Evolutionary conservation across 2,113 vertebrate species (phyloP), one percentile per base, ranked within the genome.

Genomic region (Isurus oxyrinchus): DNA sequence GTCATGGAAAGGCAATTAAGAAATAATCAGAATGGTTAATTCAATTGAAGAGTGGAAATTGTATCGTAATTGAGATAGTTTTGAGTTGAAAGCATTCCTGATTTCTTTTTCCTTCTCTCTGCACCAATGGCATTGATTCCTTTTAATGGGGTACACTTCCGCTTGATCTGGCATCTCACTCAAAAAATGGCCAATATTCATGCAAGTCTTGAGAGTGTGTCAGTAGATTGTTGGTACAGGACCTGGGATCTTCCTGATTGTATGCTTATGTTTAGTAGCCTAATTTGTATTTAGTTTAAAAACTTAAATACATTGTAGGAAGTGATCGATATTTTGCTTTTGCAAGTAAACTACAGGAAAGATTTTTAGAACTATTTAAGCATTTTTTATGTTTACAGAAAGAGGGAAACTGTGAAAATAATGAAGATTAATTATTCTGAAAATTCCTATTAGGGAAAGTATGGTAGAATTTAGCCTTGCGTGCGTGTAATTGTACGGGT

Each of bases 11-110:
- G 63, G 44, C 94, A 95, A 95, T 95, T 95, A 95, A 69, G 94
- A 95, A 95, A 95, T 95, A 95, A 72, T 95, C 94, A 95, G 61
- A 55, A 72, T 95, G 13, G 94, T 72, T 95, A 95, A 72, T 72
- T 95, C 67, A 95, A 72, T 95, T 72, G 63, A 95, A 72, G 94
- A 72, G 40, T 72, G 55, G 94, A 95, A 95, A 95, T 95, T 95
- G 19, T 40, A 72, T 95, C 40, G 21, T 72, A 95, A 95, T 95
- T 95, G 66, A 31, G 94, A 72, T 72, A 53, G 72, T 72, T 95
- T 95, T 95, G 94, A 95, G 44, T 95, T 95, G 53, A 59, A 91
- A 91, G 55, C 88, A 35, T 91, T 59, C 57, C 25, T 91, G 66
- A 55, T 95, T 95, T 95, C 49, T 95, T 94, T 66, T 94, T n/a